A percentile compares a stretch with the other conserved stretches of the same genome.
phyloP scores from a whole-genome alignment of 2,113 vertebrate genomes.

The Ornithorhynchus anatinus region DNA sequence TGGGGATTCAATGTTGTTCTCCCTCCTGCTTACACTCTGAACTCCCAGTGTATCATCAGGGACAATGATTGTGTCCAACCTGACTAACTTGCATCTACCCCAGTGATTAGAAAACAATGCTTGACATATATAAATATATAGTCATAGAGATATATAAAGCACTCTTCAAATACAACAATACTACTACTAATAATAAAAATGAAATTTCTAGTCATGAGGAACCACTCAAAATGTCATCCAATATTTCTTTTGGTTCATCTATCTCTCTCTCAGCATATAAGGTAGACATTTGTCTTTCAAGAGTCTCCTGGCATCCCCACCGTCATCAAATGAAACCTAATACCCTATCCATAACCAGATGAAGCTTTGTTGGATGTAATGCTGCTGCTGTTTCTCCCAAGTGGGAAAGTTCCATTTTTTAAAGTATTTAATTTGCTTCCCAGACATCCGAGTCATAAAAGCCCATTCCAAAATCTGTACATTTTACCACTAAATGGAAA shows the following conservation, averaged over 20 bases:
- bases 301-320: constrained; percentile 29
- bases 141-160: too few species aligned
- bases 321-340: constrained; percentile 39
- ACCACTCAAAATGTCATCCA: not conserved
- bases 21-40: too few species aligned
- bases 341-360: constrained; percentile 50
- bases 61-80: too few species aligned
- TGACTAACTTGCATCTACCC: too few species aligned
- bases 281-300: constrained; percentile 53
- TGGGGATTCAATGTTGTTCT: too few species aligned
- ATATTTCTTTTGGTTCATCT: constrained; percentile 14
- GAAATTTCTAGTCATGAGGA: not conserved
- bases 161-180: too few species aligned
- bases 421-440: not conserved
- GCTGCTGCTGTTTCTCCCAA: constrained; percentile 8
- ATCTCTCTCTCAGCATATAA: constrained; percentile 50
- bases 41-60: too few species aligned
- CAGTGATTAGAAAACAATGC: too few species aligned
- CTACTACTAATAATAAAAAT: too few species aligned
- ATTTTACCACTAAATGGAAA: too few species aligned
- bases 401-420: not conserved
- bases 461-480: too few species aligned
- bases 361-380: constrained; percentile 46
- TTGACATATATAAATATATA: too few species aligned
- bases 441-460: not conserved